Evolutionary conservation across 2,888 invertebrate species (phyloP).

Genomic region (Erannis defoliaria): DNA sequence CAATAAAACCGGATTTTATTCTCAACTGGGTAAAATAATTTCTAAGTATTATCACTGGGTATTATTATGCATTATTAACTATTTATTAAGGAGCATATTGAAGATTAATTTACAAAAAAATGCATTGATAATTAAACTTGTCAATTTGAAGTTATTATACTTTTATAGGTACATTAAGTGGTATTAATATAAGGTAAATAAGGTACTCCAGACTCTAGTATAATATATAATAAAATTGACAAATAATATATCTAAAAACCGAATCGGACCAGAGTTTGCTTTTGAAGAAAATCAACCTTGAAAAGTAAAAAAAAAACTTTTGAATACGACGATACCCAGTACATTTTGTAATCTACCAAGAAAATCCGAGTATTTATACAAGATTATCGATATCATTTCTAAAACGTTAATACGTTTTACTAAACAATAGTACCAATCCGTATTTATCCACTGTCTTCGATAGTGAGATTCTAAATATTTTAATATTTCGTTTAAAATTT

Average conservation of each 20-base stretch:
- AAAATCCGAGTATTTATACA: conserved; percentile 81
- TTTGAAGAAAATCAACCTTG: conserved; percentile 53
- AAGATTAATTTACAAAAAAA: conserved; percentile 40
- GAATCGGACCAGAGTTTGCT: conserved; percentile 33
- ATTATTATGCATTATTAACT: conserved; percentile 40
- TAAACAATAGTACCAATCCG: conserved; percentile 72
- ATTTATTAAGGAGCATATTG: conserved; percentile 19
- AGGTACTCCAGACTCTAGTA: neutral
- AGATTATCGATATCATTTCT: conserved; percentile 71
- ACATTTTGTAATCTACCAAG: conserved; percentile 74
- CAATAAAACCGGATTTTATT: neutral
- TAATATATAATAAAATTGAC: conserved; percentile 3
- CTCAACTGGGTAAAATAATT: neutral
- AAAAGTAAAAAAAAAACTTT: conserved; percentile 47
- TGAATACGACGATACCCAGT: conserved; percentile 75
- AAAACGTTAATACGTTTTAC: conserved; percentile 78
- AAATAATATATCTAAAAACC: conserved; percentile 35
- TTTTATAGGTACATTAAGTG: neutral
- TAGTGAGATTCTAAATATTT: conserved; percentile 84
- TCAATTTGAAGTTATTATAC: conserved; percentile 33
- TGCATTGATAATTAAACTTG: conserved; percentile 37
- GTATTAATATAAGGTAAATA: too few species aligned
- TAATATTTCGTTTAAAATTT: conserved; percentile 62
- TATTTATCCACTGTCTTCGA: conserved; percentile 77
- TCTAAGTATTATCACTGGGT: conserved; percentile 30